Base-by-base conservation (phyloP, 2,797 vertebrate genomes). In the Glyptemys insculpta region DNA sequence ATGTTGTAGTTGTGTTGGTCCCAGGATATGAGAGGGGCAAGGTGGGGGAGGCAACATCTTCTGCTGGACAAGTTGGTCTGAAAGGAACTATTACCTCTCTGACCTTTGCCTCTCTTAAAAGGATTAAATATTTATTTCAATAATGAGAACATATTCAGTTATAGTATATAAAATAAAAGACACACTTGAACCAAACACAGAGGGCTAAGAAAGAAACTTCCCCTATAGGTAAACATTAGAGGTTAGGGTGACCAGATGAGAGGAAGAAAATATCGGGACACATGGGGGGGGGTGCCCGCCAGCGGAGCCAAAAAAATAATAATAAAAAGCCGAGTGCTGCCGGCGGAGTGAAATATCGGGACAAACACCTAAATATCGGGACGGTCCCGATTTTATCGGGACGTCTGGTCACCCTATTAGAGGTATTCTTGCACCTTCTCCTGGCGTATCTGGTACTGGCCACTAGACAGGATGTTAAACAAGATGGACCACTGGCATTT, bases 151-250 rank as follows among this genome's bases (percentile, higher is more conserved):
- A 79, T 41, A 12, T 8, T 53, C 23, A 62, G 1, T 79, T 87
- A 62, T 16, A 31, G 53, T 83, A 80, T 3, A 34, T 4, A 21
- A 1, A 14, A 41, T 34, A 19, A 88, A 81, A 76, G 59, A 83
- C 2, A 5, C 25, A 88, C 78, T 87, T 65, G 93, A 87, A 23
- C 0, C 29, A 85, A 62, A 88, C 16, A 84, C 23, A 50, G 29
- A 2, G 74, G 15, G 0, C 0, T 37, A 31, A 87, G 12, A 6
- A 27, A 56, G 18, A 82, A 74, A 0, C 2, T 4, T 87, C 21
- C 87, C 8, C 29, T 83, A 4, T 49, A 56, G 59, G 12, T 74
- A 83, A 31, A 86, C 8, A 44, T 44, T 44, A 44, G 44, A 44
- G 44, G 44, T 44, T 44, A 44, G 44, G 44, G 44, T 44, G 44